A percentile compares a stretch with the other conserved stretches of the same genome.
Conservation (phyloP, 1,140 invertebrate species). For the Armadillidium nasatum region DNA sequence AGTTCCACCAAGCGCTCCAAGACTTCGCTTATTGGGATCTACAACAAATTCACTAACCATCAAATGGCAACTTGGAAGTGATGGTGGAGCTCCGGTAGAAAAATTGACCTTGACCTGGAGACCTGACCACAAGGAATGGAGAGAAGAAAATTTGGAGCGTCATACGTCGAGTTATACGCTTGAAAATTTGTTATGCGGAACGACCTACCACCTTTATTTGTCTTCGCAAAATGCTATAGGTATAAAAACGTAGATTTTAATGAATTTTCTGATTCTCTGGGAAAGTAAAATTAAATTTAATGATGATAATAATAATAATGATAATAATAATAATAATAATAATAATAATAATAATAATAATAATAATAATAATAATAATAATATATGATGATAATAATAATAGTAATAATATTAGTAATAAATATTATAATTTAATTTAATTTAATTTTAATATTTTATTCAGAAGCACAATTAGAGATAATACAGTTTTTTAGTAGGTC, state of each 20-base stretch:
- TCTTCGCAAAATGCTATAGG: slow-evolving; percentile 50
- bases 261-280: too few species aligned
- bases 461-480: too few species aligned
- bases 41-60: slow-evolving; percentile 53
- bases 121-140: slow-evolving; percentile 58
- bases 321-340: too few species aligned
- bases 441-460: too few species aligned
- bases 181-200: slow-evolving; percentile 48
- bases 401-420: too few species aligned
- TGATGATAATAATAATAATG: too few species aligned
- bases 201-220: slow-evolving; percentile 50
- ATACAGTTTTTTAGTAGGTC: too few species aligned
- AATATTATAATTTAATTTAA: too few species aligned
- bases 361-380: too few species aligned
- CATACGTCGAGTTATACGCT: slow-evolving; percentile 39
- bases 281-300: too few species aligned
- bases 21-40: slow-evolving; percentile 49
- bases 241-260: too few species aligned
- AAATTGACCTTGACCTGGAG: slow-evolving; percentile 46
- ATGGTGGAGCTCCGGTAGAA: slow-evolving; percentile 51
- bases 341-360: slow-evolving; percentile 7
- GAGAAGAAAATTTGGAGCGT: slow-evolving; percentile 53
- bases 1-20: not conserved
- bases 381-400: too few species aligned
- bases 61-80: slow-evolving; percentile 55